phyloP scores from a whole-genome alignment of 2,888 invertebrate species.

The Lamproptera curius region DNA sequence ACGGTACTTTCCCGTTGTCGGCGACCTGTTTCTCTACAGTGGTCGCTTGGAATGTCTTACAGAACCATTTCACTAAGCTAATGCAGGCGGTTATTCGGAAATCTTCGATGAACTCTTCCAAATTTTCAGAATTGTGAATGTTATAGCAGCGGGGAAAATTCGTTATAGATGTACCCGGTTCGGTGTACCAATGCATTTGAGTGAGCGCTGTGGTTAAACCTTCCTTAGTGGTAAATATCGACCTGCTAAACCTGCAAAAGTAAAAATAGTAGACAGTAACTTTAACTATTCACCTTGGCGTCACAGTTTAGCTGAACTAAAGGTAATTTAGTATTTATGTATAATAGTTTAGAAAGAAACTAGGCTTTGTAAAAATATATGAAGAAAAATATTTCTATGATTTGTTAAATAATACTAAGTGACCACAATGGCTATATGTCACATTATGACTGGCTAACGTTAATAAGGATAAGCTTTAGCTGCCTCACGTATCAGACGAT shows the following conservation, averaged over 20 bases:
- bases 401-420: no score
- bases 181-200: slow-evolving; percentile 92
- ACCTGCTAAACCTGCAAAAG: slow-evolving; percentile 88
- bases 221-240: slow-evolving; percentile 95
- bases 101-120: slow-evolving; percentile 91
- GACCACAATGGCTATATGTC: no score
- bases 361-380: background rate
- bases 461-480: no score
- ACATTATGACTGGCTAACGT: no score
- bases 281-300: background rate
- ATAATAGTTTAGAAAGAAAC: background rate
- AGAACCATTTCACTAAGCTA: slow-evolving; percentile 88
- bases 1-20: slow-evolving; percentile 83
- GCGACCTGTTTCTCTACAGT: slow-evolving; percentile 78
- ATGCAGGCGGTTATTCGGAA: slow-evolving; percentile 94
- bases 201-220: slow-evolving; percentile 87
- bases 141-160: slow-evolving; percentile 93
- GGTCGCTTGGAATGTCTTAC: slow-evolving; percentile 73
- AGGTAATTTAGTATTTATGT: no score
- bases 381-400: no score
- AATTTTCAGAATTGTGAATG: slow-evolving; percentile 88
- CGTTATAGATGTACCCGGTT: slow-evolving; percentile 87
- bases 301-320: no score
- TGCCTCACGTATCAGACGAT: no score
- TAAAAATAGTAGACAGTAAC: slow-evolving; percentile 32